phyloP scores from a whole-genome alignment of 2,888 invertebrate species.

The Ophraella communa region DNA sequence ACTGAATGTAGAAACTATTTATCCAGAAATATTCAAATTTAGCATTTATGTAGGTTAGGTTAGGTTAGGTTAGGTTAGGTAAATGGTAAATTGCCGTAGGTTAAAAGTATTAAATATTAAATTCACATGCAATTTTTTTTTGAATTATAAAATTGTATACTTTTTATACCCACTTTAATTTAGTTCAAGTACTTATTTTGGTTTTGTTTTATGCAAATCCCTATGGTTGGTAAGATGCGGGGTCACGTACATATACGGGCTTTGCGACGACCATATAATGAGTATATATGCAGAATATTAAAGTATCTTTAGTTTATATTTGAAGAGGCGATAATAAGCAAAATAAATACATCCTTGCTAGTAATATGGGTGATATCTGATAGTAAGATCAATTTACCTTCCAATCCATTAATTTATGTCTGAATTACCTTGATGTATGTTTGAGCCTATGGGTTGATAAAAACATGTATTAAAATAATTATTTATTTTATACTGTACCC shows the following conservation, averaged over 20 bases:
- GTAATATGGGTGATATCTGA: background rate
- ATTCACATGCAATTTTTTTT: too few species aligned
- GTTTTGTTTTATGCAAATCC: conserved; percentile 15
- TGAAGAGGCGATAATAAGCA: conserved; percentile 1
- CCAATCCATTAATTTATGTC: too few species aligned
- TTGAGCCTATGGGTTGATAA: too few species aligned
- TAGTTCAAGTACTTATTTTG: conserved; percentile 9
- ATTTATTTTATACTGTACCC: too few species aligned
- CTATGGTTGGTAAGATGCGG: conserved; percentile 11
- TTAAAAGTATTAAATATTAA: too few species aligned
- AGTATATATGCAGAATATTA: conserved; percentile 2
- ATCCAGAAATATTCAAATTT: too few species aligned
- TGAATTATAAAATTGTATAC: background rate
- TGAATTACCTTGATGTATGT: too few species aligned
- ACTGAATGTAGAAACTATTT: too few species aligned
- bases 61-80: too few species aligned
- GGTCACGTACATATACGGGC: conserved; percentile 21
- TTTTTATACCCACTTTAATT: background rate
- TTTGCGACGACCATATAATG: conserved; percentile 3
- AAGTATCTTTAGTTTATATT: background rate
- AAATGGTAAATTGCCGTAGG: too few species aligned
- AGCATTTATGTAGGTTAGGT: too few species aligned
- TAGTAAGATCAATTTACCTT: background rate
- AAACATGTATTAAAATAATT: too few species aligned
- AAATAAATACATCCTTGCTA: background rate